Evolutionary conservation across 2,797 vertebrate species (phyloP).

Genomic region (Natrix natrix): DNA sequence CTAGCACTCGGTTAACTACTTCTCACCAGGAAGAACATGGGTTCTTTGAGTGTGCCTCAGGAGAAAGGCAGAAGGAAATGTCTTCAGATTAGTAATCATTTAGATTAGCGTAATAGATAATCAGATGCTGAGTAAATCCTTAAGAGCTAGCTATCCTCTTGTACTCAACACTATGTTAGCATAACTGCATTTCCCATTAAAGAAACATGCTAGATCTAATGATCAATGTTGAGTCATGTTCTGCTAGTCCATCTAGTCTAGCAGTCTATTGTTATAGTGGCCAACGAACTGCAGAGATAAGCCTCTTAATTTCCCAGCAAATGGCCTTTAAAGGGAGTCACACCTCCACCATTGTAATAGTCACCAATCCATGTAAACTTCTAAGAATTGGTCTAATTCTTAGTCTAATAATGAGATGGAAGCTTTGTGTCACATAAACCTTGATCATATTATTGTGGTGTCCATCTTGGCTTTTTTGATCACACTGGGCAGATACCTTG

Average conservation of each 20-base stretch:
- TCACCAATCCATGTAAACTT: neutral
- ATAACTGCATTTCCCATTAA: neutral
- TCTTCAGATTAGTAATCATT: neutral
- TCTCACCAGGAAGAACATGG: neutral
- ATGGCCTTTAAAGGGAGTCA: neutral
- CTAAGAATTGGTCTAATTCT: neutral
- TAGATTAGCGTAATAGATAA: no score
- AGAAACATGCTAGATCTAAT: neutral
- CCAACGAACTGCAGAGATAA: neutral
- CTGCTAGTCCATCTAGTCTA: neutral
- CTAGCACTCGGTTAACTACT: neutral
- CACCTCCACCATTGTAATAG: neutral
- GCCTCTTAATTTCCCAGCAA: neutral
- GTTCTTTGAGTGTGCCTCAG: neutral
- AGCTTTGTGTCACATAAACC: neutral
- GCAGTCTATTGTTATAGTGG: neutral
- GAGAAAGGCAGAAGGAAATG: neutral
- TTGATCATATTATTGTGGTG: neutral
- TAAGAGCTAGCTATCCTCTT: neutral
- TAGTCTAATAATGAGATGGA: neutral
- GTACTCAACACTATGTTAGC: neutral
- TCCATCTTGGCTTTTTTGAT: neutral
- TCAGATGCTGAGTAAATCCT: neutral
- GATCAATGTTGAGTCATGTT: neutral
- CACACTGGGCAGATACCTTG: neutral